A percentile compares a stretch with the other conserved stretches of the same genome.
These are phyloP conservation scores for Lycaon pictus DNA, from an alignment of 2,113 vertebrate species.

Conservation along the genomic window DNA sequence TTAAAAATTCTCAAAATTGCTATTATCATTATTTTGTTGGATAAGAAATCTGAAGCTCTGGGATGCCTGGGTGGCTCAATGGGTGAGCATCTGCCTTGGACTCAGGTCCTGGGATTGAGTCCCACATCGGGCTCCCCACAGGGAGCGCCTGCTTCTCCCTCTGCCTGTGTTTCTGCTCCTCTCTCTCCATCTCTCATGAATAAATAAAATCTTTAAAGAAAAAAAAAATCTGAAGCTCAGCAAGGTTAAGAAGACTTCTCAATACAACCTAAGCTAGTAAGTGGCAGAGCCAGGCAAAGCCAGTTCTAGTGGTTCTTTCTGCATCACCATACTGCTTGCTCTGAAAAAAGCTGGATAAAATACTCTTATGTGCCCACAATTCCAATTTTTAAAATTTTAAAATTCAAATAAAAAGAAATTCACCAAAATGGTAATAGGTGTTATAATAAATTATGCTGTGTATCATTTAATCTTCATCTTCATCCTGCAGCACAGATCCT, in stretches of 20 bases:
- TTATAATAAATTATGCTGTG: not conserved
- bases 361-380: not conserved
- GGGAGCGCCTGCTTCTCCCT: no score
- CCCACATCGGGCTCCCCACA: no score
- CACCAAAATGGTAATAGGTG: not conserved
- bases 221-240: no score
- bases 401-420: constrained; percentile 46
- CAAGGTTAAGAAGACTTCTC: not conserved
- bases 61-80: no score
- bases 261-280: not conserved
- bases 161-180: no score
- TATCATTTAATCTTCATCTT: not conserved
- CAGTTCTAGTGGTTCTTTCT: not conserved
- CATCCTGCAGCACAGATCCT: not conserved
- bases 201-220: no score
- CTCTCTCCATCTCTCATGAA: no score
- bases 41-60: not conserved
- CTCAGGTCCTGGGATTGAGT: no score
- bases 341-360: not conserved
- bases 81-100: no score
- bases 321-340: not conserved
- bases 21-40: not conserved
- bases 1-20: not conserved
- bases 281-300: not conserved
- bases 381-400: constrained; percentile 11